A percentile compares a stretch with the other conserved stretches of the same genome.
These are phyloP conservation scores for Rhinopomastus cyanomelas DNA, from an alignment of 2,113 vertebrate genomes.

Conservation along the genomic window DNA sequence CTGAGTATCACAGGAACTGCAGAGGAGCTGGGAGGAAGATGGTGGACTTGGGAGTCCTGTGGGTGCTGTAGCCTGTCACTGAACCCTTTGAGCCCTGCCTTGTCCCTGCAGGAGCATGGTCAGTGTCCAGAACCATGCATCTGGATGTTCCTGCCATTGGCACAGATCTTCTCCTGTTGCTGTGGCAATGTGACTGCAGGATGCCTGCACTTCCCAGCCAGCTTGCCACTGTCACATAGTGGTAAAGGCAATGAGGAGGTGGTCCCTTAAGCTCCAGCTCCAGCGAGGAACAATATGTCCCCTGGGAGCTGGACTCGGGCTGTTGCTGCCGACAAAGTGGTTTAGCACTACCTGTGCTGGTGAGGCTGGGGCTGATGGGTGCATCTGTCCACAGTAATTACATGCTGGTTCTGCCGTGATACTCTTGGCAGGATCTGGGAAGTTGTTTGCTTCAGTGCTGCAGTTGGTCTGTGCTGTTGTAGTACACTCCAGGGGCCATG, in stretches of 20 bases:
- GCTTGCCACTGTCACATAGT: not conserved
- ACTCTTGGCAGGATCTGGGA: not conserved
- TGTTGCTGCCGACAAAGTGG: rapidly evolving
- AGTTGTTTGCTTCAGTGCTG: not conserved
- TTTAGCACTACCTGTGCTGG: not conserved
- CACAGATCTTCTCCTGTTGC: not conserved
- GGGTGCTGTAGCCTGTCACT: rapidly evolving
- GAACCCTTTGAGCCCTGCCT: not conserved
- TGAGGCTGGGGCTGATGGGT: not conserved
- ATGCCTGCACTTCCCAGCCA: not conserved
- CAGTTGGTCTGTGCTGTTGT: not conserved
- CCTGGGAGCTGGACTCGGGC: not conserved
- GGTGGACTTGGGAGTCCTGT: not conserved
- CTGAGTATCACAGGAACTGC: not conserved
- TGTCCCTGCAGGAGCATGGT: not conserved
- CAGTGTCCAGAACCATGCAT: not conserved
- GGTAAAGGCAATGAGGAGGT: not conserved
- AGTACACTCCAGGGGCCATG: not conserved
- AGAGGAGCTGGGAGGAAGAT: not conserved
- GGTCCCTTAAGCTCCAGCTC: not conserved
- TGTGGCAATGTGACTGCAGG: not conserved
- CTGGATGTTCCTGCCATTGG: not conserved
- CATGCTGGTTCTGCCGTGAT: not conserved
- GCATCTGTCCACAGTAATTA: not conserved
- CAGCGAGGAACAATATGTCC: rapidly evolving